Base-by-base conservation (phyloP, 2,888 invertebrate genomes). In the Orthonychiurus folsomi region DNA sequence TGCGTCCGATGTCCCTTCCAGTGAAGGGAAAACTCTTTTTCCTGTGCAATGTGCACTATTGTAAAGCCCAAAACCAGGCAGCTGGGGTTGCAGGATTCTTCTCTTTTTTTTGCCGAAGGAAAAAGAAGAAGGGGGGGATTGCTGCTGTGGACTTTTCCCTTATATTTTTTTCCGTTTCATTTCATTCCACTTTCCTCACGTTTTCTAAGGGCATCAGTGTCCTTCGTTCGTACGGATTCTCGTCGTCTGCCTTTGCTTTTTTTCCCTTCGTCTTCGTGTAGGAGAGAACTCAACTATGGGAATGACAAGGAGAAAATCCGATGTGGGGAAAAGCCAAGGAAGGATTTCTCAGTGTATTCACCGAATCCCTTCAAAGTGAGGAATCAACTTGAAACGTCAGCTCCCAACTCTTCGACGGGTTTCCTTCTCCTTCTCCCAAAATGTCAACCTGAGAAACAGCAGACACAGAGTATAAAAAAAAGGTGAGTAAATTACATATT, bases 81-180 rank as follows among this genome's bases (percentile, higher is more conserved):
- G n/a, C n/a, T n/a, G n/a, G n/a, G n/a, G n/a, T n/a, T n/a, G 37
- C 37, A 37, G 37, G n/a, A n/a, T 37, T 37, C 15, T 37, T 37
- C 15, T 37, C 37, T 15, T 37, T 15, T 37, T 9, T 9, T 5
- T 15, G 37, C 37, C 37, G 9, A n/a, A n/a, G n/a, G n/a, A n/a
- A n/a, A n/a, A n/a, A n/a, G n/a, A n/a, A n/a, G n/a, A n/a, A n/a
- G 37, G 5, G 37, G 5, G 15, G 37, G 37, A 37, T 37, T 15
- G 9, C 37, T 9, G 5, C 37, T 15, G 37, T 37, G 37, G 37
- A 37, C 37, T 37, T 37, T 37, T 37, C 52, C 20, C 55, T 55
- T 55, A 55, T 24, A 55, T 12, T 55, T 55, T 55, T 55, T 55
- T 55, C 55, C 55, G 55, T 55, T 55, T 55, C 55, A 55, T 55